phyloP scores from a whole-genome alignment of 2,888 invertebrate species.

The Chloroclystis v-ata region DNA sequence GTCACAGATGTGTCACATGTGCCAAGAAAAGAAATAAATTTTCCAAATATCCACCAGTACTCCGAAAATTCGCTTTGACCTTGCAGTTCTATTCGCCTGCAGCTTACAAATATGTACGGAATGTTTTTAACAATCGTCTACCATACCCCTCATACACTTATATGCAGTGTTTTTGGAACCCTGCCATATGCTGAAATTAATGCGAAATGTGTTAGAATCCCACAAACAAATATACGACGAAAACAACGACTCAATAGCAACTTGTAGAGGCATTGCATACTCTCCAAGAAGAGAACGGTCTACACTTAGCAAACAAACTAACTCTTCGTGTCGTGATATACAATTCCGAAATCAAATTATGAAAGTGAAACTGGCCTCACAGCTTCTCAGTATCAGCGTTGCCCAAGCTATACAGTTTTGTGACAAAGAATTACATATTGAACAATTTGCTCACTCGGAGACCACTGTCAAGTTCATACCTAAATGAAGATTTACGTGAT shows the following conservation, averaged over 20 bases:
- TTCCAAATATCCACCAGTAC: neutral
- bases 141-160: conserved; percentile 14
- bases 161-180: neutral
- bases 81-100: neutral
- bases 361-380: neutral
- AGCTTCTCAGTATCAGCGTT: conserved; percentile 12
- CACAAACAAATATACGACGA: neutral
- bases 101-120: neutral
- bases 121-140: conserved; percentile 7
- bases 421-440: conserved; percentile 4
- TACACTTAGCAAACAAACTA: no score
- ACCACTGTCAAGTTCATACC: no score
- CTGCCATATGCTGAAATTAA: neutral
- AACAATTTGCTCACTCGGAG: no score
- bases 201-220: neutral
- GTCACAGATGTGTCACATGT: no score
- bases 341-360: neutral
- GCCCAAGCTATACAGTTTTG: conserved; percentile 19
- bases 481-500: no score
- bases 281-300: neutral
- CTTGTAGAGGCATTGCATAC: neutral
- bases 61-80: neutral
- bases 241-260: neutral
- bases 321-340: neutral
- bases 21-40: no score